Percentiles rank a stretch among this genome's conserved stretches.
Evolutionary conservation across 2,888 invertebrate genomes (phyloP).

Genomic region (Catocala nupta): DNA sequence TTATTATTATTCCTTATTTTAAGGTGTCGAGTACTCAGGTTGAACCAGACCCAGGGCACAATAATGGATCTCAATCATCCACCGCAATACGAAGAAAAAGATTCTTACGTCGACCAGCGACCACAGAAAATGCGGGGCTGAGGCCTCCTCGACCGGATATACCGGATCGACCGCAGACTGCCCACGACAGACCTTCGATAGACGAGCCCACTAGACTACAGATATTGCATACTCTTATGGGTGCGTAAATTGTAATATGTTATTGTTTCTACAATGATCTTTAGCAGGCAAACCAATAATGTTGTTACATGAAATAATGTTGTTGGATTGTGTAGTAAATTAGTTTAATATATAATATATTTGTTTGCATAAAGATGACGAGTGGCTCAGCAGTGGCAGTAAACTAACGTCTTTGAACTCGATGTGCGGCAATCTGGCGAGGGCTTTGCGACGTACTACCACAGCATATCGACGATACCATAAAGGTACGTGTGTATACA

Average conservation of each 20-base stretch:
- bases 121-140: slow-evolving; percentile 71
- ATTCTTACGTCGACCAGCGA: slow-evolving; percentile 69
- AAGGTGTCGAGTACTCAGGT: not conserved
- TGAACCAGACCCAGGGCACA: slow-evolving; percentile 22
- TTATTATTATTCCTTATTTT: too few species aligned
- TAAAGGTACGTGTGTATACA: slow-evolving; percentile 31
- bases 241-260: slow-evolving; percentile 47
- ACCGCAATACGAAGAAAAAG: slow-evolving; percentile 1
- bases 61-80: slow-evolving; percentile 12
- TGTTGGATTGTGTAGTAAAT: not conserved
- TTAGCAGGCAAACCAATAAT: too few species aligned
- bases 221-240: slow-evolving; percentile 78
- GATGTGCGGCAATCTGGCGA: slow-evolving; percentile 82
- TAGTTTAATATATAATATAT: not conserved
- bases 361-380: slow-evolving; percentile 64
- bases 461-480: slow-evolving; percentile 29
- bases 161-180: slow-evolving; percentile 71
- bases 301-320: too few species aligned
- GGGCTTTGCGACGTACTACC: slow-evolving; percentile 69
- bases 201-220: slow-evolving; percentile 70
- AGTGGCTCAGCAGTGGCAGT: slow-evolving; percentile 81
- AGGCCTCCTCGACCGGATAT: slow-evolving; percentile 61
- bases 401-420: slow-evolving; percentile 78
- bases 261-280: too few species aligned
- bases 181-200: slow-evolving; percentile 56